Percentiles rank a stretch among this genome's conserved stretches.
These are phyloP conservation scores for Spilarctia lutea DNA, from an alignment of 2,888 invertebrate genomes.

Conservation along the genomic window DNA sequence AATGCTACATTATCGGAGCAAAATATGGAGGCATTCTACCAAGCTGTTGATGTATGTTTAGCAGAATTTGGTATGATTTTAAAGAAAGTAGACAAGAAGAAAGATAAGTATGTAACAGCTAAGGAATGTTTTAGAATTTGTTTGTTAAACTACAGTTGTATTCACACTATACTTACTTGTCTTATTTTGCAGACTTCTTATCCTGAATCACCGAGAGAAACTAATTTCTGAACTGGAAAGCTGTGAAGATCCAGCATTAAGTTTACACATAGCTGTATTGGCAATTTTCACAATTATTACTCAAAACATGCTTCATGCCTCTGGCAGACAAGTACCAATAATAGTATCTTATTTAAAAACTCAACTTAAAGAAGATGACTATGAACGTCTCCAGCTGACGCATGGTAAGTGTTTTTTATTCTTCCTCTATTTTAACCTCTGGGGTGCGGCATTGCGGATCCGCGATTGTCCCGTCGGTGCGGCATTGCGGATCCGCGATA, in stretches of 20 bases:
- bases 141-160: background rate
- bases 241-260: constrained; percentile 92
- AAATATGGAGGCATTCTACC: constrained; percentile 92
- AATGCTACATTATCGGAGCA: constrained; percentile 90
- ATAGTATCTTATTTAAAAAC: constrained; percentile 91
- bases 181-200: constrained; percentile 87
- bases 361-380: constrained; percentile 89
- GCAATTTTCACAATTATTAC: constrained; percentile 93
- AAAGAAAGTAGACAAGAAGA: constrained; percentile 96
- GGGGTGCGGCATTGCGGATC: too few relatives aligned
- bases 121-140: background rate
- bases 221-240: constrained; percentile 92
- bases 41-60: constrained; percentile 90
- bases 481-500: too few relatives aligned
- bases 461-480: too few relatives aligned
- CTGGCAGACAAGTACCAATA: constrained; percentile 96
- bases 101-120: constrained; percentile 85
- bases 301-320: constrained; percentile 95
- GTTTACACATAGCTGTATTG: constrained; percentile 91
- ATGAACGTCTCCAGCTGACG: constrained; percentile 88
- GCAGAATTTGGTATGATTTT: constrained; percentile 92
- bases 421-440: background rate
- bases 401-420: constrained; percentile 88
- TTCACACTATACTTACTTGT: background rate
- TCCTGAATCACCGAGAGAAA: constrained; percentile 93